Base-by-base conservation (phyloP, 2,888 invertebrate species). In the Acleris holmiana region DNA sequence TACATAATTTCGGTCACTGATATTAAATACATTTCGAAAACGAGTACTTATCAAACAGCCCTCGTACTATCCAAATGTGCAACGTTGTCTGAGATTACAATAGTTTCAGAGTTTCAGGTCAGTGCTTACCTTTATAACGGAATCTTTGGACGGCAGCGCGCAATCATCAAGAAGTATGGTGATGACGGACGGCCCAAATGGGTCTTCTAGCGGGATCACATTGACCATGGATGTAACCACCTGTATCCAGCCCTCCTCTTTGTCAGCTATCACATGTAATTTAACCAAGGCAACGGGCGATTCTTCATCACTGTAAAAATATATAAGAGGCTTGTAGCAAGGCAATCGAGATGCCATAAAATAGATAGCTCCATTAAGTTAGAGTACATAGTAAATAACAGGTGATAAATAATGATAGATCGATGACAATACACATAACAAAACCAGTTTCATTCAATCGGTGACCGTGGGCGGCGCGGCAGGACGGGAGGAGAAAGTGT, bases 181-280 rank as follows among this genome's bases (percentile, higher is more conserved):
- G 69, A 98, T 98, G 46, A 98, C 97, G 18, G 98, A 97, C 1
- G 98, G 97, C 0, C 98, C 98, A 67, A 98, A 93, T 71, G 97
- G 95, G 85, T 98, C 96, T 61, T 95, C 94, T 73, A 96, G 90
- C 0, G 98, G 98, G 68, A 98, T 96, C 19, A 96, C 95, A 74
- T 95, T 94, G 47, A 97, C 95, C 93, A 98, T 95, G 0, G 97
- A 97, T 67, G 95, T 94, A 0, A 98, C 95, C 44, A 98, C 96
- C 83, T 96, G 95, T 67, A 97, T 95, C 98, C 98, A 99, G 1
- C 98, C 98, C 65, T 97, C 97, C 76, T 97, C 97, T 75, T 96
- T 96, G 71, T 98, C 98, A 47, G 98, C 98, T 68, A 98, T 96
- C 68, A 94, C 94, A 79, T 98, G 97, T 44, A 98, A 91, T 76